phyloP scores from a whole-genome alignment of 2,797 vertebrate species.

The Aplochiton taeniatus region DNA sequence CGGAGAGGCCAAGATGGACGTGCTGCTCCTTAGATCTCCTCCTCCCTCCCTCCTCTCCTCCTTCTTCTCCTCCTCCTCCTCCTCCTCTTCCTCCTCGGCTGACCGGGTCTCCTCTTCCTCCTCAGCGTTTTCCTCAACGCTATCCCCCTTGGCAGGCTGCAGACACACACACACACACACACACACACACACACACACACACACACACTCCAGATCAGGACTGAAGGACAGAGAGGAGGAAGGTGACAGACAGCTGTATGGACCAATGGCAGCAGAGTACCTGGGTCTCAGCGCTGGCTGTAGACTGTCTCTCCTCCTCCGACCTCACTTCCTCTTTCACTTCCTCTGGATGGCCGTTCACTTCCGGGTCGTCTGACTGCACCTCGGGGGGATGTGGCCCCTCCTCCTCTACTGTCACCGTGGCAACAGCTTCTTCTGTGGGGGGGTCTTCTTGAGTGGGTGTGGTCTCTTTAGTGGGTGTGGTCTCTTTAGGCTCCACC shows the following conservation, averaged over 20 bases:
- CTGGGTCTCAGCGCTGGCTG: constrained; percentile 79
- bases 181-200: not conserved
- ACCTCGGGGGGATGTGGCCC: constrained; percentile 25
- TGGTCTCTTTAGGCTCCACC: constrained; percentile 79
- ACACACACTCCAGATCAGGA: not conserved
- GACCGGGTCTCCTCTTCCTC: constrained; percentile 54
- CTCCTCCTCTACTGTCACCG: constrained; percentile 47
- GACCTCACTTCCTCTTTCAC: constrained; percentile 69
- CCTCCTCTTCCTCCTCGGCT: constrained; percentile 75
- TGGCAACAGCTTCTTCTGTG: too few relatives aligned
- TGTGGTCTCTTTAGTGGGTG: constrained; percentile 62
- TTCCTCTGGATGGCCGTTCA: constrained; percentile 67
- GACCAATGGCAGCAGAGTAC: constrained; percentile 62
- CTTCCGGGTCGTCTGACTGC: constrained; percentile 55
- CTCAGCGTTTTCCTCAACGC: constrained; percentile 53
- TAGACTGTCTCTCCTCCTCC: constrained; percentile 76
- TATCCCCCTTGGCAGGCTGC: constrained; percentile 79
- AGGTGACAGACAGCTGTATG: too few relatives aligned
- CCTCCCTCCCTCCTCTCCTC: constrained; percentile 66
- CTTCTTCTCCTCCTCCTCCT: constrained; percentile 65
- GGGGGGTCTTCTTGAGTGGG: constrained; percentile 43
- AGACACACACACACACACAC: not conserved
- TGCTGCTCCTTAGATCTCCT: constrained; percentile 69
- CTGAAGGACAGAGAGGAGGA: not conserved
- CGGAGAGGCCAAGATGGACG: constrained; percentile 70